Conservation (phyloP, 1,140 invertebrate genomes). For the Drosophila cardini region DNA sequence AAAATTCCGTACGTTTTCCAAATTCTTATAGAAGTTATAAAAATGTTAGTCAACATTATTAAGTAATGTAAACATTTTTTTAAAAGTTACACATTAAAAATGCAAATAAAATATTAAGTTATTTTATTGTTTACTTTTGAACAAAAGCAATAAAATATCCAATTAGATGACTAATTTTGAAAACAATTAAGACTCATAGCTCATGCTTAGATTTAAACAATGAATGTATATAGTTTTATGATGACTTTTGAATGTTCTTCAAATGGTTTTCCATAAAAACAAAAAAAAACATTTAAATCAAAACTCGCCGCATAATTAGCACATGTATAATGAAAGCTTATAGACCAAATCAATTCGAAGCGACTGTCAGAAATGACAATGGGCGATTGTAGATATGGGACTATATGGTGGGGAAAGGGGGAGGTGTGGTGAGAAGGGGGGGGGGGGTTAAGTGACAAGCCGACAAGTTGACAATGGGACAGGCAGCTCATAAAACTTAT, state of each 20-base stretch:
- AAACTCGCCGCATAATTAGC: conserved; percentile 71
- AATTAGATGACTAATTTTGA: neutral
- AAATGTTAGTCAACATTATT: no score
- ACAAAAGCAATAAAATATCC: no score
- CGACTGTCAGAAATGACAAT: conserved; percentile 64
- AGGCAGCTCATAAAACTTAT: conserved; percentile 68
- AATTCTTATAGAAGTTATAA: no score
- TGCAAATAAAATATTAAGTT: no score
- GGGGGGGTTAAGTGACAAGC: conserved; percentile 37
- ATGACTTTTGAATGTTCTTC: conserved; percentile 48
- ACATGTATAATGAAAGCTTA: conserved; percentile 71
- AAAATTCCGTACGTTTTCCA: no score
- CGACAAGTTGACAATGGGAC: conserved; percentile 63
- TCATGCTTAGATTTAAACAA: conserved; percentile 12
- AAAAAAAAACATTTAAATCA: conserved; percentile 3
- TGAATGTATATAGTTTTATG: conserved; percentile 23
- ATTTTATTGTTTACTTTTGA: no score
- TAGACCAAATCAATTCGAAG: conserved; percentile 61
- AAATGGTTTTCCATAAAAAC: conserved; percentile 37
- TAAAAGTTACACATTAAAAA: no score
- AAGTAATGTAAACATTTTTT: no score
- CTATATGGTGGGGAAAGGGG: neutral
- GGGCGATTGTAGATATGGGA: conserved; percentile 4
- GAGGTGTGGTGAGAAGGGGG: neutral
- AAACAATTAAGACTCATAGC: neutral